phyloP scores from a whole-genome alignment of 1,140 invertebrate genomes.

The Anoplolepis gracilipes region DNA sequence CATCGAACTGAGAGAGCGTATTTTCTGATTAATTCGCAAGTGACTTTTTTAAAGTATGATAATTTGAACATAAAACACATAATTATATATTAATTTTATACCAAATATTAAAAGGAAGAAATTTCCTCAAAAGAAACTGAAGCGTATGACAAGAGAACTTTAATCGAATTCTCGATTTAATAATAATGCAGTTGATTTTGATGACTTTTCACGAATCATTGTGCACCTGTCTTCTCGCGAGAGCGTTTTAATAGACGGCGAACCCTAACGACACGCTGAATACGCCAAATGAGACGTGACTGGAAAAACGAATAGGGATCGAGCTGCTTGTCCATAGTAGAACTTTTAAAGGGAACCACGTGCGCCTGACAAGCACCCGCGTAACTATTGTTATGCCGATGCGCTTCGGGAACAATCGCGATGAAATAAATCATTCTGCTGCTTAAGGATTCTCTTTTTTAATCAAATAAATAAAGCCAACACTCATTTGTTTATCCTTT shows the following conservation, averaged over 20 bases:
- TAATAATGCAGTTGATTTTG: not conserved
- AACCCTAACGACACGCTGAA: constrained; percentile 45
- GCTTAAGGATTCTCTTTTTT: not conserved
- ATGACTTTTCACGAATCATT: constrained; percentile 20
- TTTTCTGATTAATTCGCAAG: not conserved
- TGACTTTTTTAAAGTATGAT: not conserved
- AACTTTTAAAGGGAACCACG: constrained; percentile 27
- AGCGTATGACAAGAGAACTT: not conserved
- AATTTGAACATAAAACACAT: not conserved
- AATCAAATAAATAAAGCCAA: not conserved
- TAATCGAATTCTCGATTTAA: not conserved
- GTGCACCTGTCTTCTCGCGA: constrained; percentile 2
- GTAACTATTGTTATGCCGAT: constrained; percentile 52
- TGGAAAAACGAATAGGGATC: constrained; percentile 41
- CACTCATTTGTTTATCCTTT: not conserved
- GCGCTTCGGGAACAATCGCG: constrained; percentile 19
- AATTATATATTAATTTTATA: constrained; percentile 33
- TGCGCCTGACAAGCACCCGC: constrained; percentile 40
- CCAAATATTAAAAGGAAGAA: not conserved
- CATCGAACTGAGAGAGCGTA: not conserved
- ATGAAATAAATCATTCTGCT: constrained; percentile 21
- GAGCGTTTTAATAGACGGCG: constrained; percentile 19
- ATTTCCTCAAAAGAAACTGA: not conserved
- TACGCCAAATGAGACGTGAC: constrained; percentile 58
- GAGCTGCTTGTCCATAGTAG: not conserved